Base-by-base conservation (phyloP, 2,888 invertebrate species). In the Miltochrista miniata region DNA sequence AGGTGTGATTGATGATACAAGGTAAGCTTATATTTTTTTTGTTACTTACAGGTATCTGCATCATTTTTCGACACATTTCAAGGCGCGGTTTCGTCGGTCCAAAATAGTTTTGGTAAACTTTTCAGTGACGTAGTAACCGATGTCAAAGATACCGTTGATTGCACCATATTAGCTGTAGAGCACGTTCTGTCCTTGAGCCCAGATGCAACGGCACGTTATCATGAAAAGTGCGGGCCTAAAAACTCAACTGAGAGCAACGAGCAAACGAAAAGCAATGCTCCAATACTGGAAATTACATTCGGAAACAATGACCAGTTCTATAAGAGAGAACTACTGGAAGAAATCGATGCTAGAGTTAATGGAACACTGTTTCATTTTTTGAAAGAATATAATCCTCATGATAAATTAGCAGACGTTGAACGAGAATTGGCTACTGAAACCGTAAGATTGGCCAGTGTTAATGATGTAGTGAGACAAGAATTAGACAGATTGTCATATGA, bases 151-250 rank as follows among this genome's bases (percentile, higher is more conserved):
- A 84, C 85, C 1, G 75, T 87, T 29, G 83, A 86, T 36, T 88
- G 89, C 55, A 85, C 89, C 2, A 71, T 89, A 54, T 68, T 83
- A 34, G 84, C 87, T 0, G 79, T 89, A 30, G 84, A 85, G 68
- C 70, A 82, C 59, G 81, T 76, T n/a, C 54, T 85, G 29, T 59
- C 64, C 10, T 48, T 67, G 15, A 62, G 54, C 51, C 52, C 56
- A 4, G 62, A 65, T 24, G 61, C 66, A 33, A 53, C 67, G 14
- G 41, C 54, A 37, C 64, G 60, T 36, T 67, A 68, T 52, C 59
- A 71, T 53, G 50, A 70, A 1, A 68, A 64, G 56, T 74, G 74
- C 54, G 56, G 54, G 45, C 49, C 43, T 9, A 57, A 53, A 48
- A 59, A 50, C 33, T 45, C 33, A 14, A 45, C 56, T 3, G 31